Percentiles rank a stretch among this genome's conserved stretches.
phyloP scores from a whole-genome alignment of 2,113 vertebrate genomes.

The Arvicanthis niloticus region DNA sequence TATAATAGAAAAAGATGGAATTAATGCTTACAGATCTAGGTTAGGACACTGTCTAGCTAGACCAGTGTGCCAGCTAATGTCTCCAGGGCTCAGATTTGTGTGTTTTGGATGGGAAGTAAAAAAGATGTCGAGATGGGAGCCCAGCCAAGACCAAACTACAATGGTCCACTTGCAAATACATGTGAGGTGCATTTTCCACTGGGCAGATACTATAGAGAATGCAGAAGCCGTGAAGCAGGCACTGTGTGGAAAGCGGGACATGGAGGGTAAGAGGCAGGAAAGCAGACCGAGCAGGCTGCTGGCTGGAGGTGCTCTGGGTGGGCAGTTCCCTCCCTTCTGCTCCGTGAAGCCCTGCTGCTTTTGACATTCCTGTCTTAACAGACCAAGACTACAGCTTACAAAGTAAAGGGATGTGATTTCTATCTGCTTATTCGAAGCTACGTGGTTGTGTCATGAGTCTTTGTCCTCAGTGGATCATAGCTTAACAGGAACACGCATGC shows the following conservation, averaged over 20 bases:
- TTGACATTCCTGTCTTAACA: background rate
- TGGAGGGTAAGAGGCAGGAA: too few relatives aligned
- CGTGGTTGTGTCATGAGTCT: background rate
- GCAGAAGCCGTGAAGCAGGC: background rate
- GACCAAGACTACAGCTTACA: background rate
- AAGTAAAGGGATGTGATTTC: background rate
- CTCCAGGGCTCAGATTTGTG: background rate
- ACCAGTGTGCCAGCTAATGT: conserved; percentile 16
- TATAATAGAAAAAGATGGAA: background rate
- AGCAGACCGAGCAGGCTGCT: background rate
- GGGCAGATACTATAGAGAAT: background rate
- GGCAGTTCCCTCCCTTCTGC: background rate
- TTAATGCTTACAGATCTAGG: conserved; percentile 11
- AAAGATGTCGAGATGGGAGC: background rate
- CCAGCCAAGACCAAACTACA: background rate
- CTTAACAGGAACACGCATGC: background rate
- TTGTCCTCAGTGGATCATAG: background rate
- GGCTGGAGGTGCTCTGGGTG: background rate
- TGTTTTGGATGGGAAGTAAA: background rate
- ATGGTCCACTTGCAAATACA: background rate
- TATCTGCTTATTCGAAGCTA: background rate
- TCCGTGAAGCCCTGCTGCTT: background rate
- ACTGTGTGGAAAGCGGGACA: background rate
- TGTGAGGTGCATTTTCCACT: background rate
- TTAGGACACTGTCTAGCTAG: background rate